Conservation (phyloP, 2,797 vertebrate species). For the Falco biarmicus region DNA sequence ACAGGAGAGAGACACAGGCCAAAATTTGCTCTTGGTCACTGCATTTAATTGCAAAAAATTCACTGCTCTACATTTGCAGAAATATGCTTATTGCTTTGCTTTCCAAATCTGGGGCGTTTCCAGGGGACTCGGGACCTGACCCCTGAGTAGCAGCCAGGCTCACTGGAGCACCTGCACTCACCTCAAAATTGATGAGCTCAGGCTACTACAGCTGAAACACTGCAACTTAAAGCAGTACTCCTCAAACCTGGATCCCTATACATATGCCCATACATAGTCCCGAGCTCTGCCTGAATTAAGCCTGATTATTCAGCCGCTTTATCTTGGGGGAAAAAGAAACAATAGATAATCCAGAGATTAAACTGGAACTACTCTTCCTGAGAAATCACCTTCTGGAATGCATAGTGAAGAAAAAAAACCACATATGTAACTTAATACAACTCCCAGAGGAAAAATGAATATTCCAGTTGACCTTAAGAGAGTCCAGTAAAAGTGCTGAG, state of each 20-base stretch:
- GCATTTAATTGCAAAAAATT: not conserved
- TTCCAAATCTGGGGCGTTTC: not conserved
- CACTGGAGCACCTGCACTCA: not conserved
- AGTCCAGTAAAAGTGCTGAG: not conserved
- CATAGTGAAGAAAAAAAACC: not conserved
- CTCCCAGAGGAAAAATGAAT: not conserved
- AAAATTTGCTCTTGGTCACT: not conserved
- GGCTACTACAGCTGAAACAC: not conserved
- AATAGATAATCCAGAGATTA: constrained; percentile 59
- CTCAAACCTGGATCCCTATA: not conserved
- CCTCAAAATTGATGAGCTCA: not conserved
- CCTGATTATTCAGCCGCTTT: constrained; percentile 17
- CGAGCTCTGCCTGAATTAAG: not conserved
- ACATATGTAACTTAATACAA: not conserved
- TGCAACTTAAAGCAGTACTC: not conserved
- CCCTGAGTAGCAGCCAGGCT: not conserved
- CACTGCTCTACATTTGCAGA: not conserved
- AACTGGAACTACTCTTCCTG: not conserved
- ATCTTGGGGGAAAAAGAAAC: not conserved
- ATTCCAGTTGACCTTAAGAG: not conserved
- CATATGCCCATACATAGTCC: not conserved
- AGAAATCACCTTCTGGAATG: constrained; percentile 53
- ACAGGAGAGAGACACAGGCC: not conserved
- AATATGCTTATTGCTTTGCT: not conserved
- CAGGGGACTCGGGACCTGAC: not conserved